Base-by-base conservation (phyloP, 1,140 invertebrate genomes). In the Cardiocondyla obscurior region DNA sequence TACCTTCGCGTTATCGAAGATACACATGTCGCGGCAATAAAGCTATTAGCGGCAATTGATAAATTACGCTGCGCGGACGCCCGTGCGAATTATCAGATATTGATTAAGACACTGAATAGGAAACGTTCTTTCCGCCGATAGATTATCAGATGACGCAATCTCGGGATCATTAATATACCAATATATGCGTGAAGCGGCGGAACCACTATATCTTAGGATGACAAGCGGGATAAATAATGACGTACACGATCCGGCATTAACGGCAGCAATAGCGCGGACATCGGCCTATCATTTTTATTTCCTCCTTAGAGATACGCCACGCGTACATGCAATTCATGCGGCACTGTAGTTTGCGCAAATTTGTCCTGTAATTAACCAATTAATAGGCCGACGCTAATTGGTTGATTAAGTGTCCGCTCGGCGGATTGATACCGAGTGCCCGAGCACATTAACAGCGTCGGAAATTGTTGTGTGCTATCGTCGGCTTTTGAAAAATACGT, bases 361-460 rank as follows among this genome's bases (percentile, higher is more conserved):
- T 91, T 85, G 81, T 72, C 79, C 65, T 81, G 87, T 90, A 92
- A 92, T 92, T 90, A 91, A 89, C 83, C 88, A 90, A 92, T 92
- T 92, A 85, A 86, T 76, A 76, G 85, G 82, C 82, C 70, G 79
- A 62, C 70, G 86, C 86, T 91, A 90, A 92, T 91, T 92, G 90
- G 89, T 84, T 89, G 89, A 92, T 92, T 91, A 92, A 91, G 85
- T 90, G 85, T 77, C 84, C 83, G 89, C 85, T 92, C 85, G 85
- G 86, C 81, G 86, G 86, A 90, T 91, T 90, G 87, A 90, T 88
- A 90, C 84, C 84, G 88, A 88, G 86, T 67, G 83, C n/a, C 79
- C 81, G 73, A 60, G 55, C 44, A 70, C 64, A 87, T 90, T 89
- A 85, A 55, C 74, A 73, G 88, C 70, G 30, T 30, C 81, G 83